Percentiles rank a stretch among this genome's conserved stretches.
These are phyloP conservation scores for Prietella phreatophila DNA, from an alignment of 2,113 vertebrate species.

Conservation along the genomic window DNA sequence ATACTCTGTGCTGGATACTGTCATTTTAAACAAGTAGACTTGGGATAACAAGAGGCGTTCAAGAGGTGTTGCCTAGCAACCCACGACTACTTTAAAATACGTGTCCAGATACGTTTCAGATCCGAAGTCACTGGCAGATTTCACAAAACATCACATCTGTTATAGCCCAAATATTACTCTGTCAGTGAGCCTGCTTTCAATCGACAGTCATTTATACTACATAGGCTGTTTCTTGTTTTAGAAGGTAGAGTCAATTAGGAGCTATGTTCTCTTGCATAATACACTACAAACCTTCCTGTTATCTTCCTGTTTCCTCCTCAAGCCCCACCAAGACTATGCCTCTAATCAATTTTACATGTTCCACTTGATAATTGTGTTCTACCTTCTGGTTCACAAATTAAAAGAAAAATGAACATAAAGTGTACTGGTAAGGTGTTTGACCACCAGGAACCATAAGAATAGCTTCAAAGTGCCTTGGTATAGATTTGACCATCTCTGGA, in stretches of 20 bases:
- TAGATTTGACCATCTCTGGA: background rate
- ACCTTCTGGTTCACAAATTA: background rate
- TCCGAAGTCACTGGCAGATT: background rate
- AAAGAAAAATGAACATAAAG: background rate
- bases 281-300: background rate
- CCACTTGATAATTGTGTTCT: background rate
- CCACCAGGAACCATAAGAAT: background rate
- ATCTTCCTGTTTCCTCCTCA: background rate
- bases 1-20: background rate
- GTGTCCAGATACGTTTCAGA: background rate
- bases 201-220: background rate
- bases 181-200: background rate
- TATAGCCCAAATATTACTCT: background rate
- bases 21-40: constrained; percentile 1
- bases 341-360: background rate
- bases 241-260: too few relatives aligned
- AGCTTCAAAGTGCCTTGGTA: background rate
- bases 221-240: background rate
- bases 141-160: background rate
- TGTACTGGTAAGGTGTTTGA: background rate
- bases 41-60: background rate
- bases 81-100: background rate
- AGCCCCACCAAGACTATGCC: background rate
- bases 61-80: constrained; percentile 29
- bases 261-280: background rate